These are phyloP conservation scores for Verasper variegatus DNA, from an alignment of 2,113 vertebrate genomes.

Conservation along the genomic window DNA sequence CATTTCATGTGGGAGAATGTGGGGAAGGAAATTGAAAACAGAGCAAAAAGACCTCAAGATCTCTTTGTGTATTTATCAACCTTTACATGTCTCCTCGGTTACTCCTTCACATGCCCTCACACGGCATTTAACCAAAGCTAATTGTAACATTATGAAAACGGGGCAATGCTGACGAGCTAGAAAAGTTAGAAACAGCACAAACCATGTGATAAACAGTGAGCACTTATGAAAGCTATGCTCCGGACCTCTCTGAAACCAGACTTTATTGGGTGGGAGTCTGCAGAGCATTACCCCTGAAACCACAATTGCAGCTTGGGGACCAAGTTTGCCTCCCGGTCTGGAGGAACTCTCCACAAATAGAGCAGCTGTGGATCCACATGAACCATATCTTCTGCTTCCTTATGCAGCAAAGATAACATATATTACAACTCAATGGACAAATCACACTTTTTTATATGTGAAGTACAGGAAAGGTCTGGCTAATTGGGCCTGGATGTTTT, in stretches of 20 bases:
- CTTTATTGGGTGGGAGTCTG: constrained; percentile 55
- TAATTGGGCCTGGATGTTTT: too few species aligned
- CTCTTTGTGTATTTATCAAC: constrained; percentile 70
- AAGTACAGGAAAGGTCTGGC: too few species aligned
- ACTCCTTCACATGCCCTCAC: constrained; percentile 42
- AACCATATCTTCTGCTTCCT: constrained; percentile 9
- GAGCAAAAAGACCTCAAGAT: constrained; percentile 71
- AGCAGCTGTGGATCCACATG: constrained; percentile 34
- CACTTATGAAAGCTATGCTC: constrained; percentile 45
- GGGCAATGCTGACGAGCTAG: constrained; percentile 41
- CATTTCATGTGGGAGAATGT: constrained; percentile 73
- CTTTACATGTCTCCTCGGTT: constrained; percentile 64
- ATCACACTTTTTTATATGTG: too few species aligned
- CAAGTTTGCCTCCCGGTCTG: constrained; percentile 37
- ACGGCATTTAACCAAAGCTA: constrained; percentile 57
- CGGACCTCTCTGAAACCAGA: constrained; percentile 51
- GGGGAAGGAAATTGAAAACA: constrained; percentile 73
- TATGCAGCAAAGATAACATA: constrained; percentile 12
- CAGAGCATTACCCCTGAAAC: constrained; percentile 53
- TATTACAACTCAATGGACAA: constrained; percentile 13
- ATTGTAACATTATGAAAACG: constrained; percentile 67
- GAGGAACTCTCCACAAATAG: constrained; percentile 28
- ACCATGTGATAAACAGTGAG: constrained; percentile 67
- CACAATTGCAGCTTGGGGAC: constrained; percentile 53
- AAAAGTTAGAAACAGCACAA: constrained; percentile 60